A percentile compares a stretch with the other conserved stretches of the same genome.
Conservation (phyloP, 2,113 vertebrate genomes). For the Trichechus manatus region DNA sequence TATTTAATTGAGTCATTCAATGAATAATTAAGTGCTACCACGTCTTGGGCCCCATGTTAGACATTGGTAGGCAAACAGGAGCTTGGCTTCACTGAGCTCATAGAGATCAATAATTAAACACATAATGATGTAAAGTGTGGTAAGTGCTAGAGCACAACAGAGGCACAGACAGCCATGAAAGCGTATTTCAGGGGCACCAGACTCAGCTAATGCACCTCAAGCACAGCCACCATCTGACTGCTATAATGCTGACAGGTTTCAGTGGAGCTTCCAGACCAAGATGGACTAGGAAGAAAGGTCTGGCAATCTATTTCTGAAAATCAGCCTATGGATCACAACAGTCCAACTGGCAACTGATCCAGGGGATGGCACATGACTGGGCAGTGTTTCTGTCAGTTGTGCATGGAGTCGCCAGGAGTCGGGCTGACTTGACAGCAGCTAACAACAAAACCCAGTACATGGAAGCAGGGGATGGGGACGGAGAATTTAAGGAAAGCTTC, state of each 20-base stretch:
- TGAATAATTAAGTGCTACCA: not conserved
- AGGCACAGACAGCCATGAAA: not conserved
- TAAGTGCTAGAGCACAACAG: not conserved
- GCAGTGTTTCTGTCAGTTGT: no score
- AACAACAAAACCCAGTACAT: not conserved
- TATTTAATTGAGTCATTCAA: not conserved
- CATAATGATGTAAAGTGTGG: not conserved
- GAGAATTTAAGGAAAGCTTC: not conserved
- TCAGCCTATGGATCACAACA: not conserved
- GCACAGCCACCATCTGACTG: not conserved
- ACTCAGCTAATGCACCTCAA: not conserved
- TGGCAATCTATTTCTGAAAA: no score
- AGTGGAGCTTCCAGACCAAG: no score
- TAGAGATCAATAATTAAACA: not conserved
- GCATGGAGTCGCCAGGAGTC: not conserved
- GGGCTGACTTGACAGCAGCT: not conserved
- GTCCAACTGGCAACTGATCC: not conserved
- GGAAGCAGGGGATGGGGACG: rapidly evolving
- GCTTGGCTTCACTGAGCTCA: not conserved
- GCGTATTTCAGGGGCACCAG: not conserved
- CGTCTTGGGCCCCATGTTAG: not conserved
- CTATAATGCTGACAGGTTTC: not conserved
- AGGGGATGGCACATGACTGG: no score
- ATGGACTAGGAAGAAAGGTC: no score
- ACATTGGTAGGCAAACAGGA: not conserved